These are phyloP conservation scores for Cacoxenus indagator DNA, from an alignment of 2,888 invertebrate species.

Conservation along the genomic window DNA sequence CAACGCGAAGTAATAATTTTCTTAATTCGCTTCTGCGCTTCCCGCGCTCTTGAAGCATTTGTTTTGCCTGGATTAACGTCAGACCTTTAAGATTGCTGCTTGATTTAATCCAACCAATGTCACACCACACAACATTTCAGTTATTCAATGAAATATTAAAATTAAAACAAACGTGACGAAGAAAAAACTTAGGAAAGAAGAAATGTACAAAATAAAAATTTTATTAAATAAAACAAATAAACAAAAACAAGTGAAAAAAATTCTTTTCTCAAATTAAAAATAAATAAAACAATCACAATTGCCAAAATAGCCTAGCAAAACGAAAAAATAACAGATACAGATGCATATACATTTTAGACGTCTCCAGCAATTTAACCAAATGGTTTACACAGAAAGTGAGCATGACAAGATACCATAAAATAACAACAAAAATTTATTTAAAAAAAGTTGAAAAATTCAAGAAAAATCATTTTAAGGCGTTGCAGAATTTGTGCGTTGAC, in stretches of 20 bases:
- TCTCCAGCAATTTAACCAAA: slow-evolving; percentile 3
- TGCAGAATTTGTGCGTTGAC: slow-evolving; percentile 15
- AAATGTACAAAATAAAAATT: slow-evolving; percentile 21
- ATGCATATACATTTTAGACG: not conserved
- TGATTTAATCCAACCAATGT: too few relatives aligned
- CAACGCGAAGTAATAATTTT: not conserved
- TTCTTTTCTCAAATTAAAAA: slow-evolving; percentile 6
- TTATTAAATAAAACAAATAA: not conserved
- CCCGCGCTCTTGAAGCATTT: too few relatives aligned
- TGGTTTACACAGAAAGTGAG: too few relatives aligned
- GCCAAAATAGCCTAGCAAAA: slow-evolving; percentile 2
- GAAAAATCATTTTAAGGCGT: slow-evolving; percentile 1
- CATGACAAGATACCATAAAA: too few relatives aligned
- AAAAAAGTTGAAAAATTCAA: not conserved
- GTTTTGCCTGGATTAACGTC: too few relatives aligned
- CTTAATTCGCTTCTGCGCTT: too few relatives aligned
- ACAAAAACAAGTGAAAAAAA: slow-evolving; percentile 4
- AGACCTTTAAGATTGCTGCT: too few relatives aligned
- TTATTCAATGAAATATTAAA: too few relatives aligned
- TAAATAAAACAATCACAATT: slow-evolving; percentile 2
- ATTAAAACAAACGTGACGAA: not conserved
- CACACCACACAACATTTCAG: too few relatives aligned
- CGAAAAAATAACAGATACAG: not conserved
- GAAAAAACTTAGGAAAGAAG: slow-evolving; percentile 25
- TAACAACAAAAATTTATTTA: too few relatives aligned